These are phyloP conservation scores for Marmota flaviventris DNA, from an alignment of 2,113 vertebrate species.

Conservation along the genomic window DNA sequence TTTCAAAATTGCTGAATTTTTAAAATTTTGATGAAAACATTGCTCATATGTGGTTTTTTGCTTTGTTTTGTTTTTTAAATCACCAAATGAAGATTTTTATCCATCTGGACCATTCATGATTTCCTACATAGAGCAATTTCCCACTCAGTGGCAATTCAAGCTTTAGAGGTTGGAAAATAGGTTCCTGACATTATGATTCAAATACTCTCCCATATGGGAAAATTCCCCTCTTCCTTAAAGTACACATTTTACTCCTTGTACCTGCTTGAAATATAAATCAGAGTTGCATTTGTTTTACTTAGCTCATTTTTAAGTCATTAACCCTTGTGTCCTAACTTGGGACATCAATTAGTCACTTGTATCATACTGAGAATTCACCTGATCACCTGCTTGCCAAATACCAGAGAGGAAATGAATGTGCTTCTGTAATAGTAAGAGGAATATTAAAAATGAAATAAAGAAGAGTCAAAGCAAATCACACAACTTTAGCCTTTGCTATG, in stretches of 20 bases:
- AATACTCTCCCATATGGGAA: not conserved
- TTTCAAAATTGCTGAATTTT: not conserved
- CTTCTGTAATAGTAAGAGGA: not conserved
- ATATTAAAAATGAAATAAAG: slow-evolving; percentile 38
- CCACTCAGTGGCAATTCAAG: not conserved
- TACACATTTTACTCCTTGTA: not conserved
- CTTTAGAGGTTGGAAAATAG: not conserved
- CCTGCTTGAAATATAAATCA: not conserved
- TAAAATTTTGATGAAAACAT: not conserved
- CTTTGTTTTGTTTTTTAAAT: not conserved
- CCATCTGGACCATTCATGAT: not conserved
- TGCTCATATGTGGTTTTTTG: not conserved
- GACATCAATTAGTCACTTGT: not conserved
- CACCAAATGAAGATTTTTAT: not conserved
- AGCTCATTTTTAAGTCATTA: slow-evolving; percentile 41
- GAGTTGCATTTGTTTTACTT: slow-evolving; percentile 13
- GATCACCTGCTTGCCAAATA: slow-evolving; percentile 15
- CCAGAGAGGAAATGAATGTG: not conserved
- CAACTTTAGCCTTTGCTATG: not conserved
- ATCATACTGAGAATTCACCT: not conserved
- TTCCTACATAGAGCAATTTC: not conserved
- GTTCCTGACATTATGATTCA: not conserved
- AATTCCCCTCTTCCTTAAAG: not conserved
- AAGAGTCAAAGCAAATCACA: not conserved
- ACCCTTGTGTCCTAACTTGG: not conserved